Percentiles rank a stretch among this genome's conserved stretches.
These are phyloP conservation scores for Metaphire vulgaris DNA, from an alignment of 1,140 invertebrate species.

Conservation along the genomic window DNA sequence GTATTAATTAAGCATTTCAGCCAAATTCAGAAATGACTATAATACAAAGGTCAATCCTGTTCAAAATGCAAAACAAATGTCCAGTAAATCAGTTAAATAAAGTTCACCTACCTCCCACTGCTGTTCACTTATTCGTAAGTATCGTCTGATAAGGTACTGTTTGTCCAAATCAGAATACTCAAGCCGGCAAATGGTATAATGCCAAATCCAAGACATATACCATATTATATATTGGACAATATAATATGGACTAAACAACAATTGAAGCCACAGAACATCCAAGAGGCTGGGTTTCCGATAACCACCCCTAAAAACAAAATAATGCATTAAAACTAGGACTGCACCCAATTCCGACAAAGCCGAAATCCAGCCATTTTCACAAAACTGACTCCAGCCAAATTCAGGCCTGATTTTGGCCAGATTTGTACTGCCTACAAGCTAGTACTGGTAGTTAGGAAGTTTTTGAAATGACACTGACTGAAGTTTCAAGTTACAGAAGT, in stretches of 20 bases:
- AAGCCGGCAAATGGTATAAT: conserved; percentile 66
- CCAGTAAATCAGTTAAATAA: no score
- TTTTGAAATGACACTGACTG: background rate
- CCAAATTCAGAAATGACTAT: background rate
- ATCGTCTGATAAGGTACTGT: conserved; percentile 71
- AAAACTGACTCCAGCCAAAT: no score
- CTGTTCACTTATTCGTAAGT: conserved; percentile 60
- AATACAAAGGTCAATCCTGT: background rate
- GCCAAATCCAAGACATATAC: conserved; percentile 72
- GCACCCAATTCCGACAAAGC: background rate
- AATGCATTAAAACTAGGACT: conserved; percentile 1
- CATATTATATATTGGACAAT: conserved; percentile 63
- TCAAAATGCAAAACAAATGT: background rate
- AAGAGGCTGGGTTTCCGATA: conserved; percentile 71
- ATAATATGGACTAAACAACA: conserved; percentile 70
- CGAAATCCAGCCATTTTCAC: no score
- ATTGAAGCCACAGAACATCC: conserved; percentile 74
- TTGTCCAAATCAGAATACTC: conserved; percentile 76
- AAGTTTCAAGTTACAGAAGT: no score
- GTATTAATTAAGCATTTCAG: no score
- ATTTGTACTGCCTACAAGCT: no score
- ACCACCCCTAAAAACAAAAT: conserved; percentile 60
- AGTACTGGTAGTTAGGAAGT: background rate
- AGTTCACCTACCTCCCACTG: conserved; percentile 61
- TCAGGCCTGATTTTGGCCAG: no score